Conservation (phyloP, 2,888 invertebrate species). For the Tipula helvola region DNA sequence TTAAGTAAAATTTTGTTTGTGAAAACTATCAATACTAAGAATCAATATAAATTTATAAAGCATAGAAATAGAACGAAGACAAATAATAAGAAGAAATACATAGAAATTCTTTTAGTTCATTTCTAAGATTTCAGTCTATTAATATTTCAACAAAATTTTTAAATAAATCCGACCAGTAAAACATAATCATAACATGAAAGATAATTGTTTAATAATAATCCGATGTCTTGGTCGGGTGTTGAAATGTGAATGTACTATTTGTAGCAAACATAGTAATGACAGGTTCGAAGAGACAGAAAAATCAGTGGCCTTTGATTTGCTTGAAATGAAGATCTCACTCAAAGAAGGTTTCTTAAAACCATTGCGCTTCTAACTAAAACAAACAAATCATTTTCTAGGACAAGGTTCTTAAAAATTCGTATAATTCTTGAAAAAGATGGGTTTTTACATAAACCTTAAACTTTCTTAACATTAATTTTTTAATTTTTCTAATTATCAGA, state of each 20-base stretch:
- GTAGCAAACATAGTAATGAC: neutral
- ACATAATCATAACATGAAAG: neutral
- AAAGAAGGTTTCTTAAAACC: too few species aligned
- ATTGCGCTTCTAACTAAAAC: too few species aligned
- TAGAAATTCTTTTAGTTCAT: neutral
- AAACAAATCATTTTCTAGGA: too few species aligned
- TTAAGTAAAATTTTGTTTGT: neutral
- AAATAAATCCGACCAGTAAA: neutral
- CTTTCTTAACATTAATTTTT: too few species aligned
- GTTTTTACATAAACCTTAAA: too few species aligned
- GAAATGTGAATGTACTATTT: neutral
- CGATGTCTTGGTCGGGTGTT: neutral
- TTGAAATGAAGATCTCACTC: too few species aligned
- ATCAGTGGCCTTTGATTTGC: too few species aligned
- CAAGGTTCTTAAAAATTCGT: too few species aligned
- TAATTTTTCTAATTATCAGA: too few species aligned
- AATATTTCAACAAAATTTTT: neutral
- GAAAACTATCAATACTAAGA: neutral
- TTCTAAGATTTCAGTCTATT: neutral
- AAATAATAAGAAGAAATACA: neutral
- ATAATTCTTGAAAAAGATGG: too few species aligned
- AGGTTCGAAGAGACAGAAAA: too few species aligned
- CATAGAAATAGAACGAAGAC: neutral
- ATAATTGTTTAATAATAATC: neutral
- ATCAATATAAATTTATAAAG: neutral